Evolutionary conservation across 64 coral and sea anemone species (phyloP), one percentile per base, ranked within the genome.

Genomic region (Pocillopora damicornis): DNA sequence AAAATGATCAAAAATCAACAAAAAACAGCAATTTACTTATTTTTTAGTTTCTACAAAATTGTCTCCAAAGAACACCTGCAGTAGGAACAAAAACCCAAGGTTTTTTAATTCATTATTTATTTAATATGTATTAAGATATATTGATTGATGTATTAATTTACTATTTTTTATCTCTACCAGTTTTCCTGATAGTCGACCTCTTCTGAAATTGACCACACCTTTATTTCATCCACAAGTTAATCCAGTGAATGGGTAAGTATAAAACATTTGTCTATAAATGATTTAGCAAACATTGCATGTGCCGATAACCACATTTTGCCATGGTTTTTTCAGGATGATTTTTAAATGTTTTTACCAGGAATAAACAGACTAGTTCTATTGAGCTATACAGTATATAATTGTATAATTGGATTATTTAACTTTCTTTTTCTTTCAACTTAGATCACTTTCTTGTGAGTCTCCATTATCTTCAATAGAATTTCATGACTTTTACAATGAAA

Each of bases 191-290:
- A 92, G 90, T 65, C 73, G 83, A 79, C 96, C 96, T 75, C 37
- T 98, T 42, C 35, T 98, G 5, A 94, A 92, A 35, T 98, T 98
- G 15, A 98, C 96, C 0, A 92, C 93, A 68, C 87, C 88, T 17
- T 51, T 98, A 18, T 98, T 98, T 20, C 96, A 98, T 76, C 96
- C 96, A 16, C 96, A 98, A 91, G 89, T 98, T 68, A 83, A 98
- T 62, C 80, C 61, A 37, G 38, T 22, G 2, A 95, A 89, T 88
- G 93, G 96, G 95, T 94, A 88, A 89, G 89, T 88, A 58, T 12
- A 12, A 0, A 14, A 60, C 45, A 9, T n/a, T 87, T 1, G 4
- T 77, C 57, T 74, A 30, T 30, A 56, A 60, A 35, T 38, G 18
- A 22, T 79, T 34, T 73, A 58, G 30, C 6, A 30, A 45, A 36